Evolutionary conservation across 1,140 invertebrate species (phyloP).

Genomic region (Diachasmimorpha longicaudata): DNA sequence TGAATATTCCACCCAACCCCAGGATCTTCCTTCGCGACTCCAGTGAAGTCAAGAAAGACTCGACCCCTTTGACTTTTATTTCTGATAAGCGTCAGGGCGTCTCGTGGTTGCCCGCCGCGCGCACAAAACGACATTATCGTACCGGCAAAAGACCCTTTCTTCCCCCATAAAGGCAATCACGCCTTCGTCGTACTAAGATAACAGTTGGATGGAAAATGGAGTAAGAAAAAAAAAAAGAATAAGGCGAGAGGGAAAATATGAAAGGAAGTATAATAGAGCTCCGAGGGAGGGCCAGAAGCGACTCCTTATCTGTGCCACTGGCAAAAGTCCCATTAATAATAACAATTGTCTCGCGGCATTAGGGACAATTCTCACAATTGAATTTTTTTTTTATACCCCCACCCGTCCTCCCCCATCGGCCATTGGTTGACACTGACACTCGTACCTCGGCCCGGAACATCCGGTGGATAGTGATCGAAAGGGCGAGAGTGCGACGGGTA

Average conservation of each 20-base stretch:
- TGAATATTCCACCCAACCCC: not conserved
- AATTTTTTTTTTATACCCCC: not conserved
- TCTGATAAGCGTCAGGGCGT: constrained; percentile 15
- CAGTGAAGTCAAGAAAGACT: not conserved
- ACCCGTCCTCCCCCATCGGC: not conserved
- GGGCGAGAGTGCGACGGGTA: constrained; percentile 32
- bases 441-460: not conserved
- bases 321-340: constrained; percentile 14
- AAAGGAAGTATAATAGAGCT: constrained; percentile 19
- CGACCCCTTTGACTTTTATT: constrained; percentile 13
- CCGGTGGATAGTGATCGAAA: constrained; percentile 8
- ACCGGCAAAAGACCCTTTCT: constrained; percentile 61
- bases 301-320: constrained; percentile 19
- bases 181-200: constrained; percentile 59
- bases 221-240: constrained; percentile 18
- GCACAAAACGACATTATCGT: constrained; percentile 57
- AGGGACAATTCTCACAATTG: constrained; percentile 5
- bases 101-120: constrained; percentile 19
- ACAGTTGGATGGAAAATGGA: constrained; percentile 54
- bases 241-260: constrained; percentile 15
- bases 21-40: not conserved
- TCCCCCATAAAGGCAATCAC: constrained; percentile 64
- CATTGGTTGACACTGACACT: not conserved
- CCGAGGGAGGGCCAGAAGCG: not conserved
- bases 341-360: constrained; percentile 3